phyloP scores from a whole-genome alignment of 2,888 invertebrate genomes.

The Cheilosia variabilis region DNA sequence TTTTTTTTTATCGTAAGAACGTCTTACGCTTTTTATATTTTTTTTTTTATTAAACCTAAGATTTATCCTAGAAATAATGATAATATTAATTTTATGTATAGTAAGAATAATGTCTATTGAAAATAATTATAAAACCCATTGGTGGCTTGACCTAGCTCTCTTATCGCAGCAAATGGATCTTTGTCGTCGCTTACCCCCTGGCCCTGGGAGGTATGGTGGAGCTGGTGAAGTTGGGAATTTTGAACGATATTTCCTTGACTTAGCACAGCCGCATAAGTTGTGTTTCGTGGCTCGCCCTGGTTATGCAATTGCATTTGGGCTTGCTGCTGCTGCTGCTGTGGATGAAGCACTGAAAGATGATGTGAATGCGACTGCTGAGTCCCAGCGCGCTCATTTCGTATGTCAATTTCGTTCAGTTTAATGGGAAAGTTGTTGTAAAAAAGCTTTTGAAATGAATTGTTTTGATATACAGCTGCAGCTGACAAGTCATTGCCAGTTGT shows the following conservation, averaged over 20 bases:
- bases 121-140: conserved; percentile 86
- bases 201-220: conserved; percentile 55
- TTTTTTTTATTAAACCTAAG: conserved; percentile 59
- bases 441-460: conserved; percentile 76
- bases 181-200: conserved; percentile 79
- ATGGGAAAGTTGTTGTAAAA: conserved; percentile 80
- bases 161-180: conserved; percentile 84
- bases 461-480: conserved; percentile 68
- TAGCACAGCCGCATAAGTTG: conserved; percentile 83
- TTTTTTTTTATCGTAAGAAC: conserved; percentile 58
- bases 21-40: conserved; percentile 41
- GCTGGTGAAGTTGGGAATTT: conserved; percentile 74
- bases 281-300: conserved; percentile 78
- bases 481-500: conserved; percentile 76
- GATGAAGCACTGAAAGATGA: conserved; percentile 63
- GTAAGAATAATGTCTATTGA: conserved; percentile 81
- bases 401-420: conserved; percentile 80
- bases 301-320: conserved; percentile 67
- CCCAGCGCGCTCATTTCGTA: conserved; percentile 75
- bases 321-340: conserved; percentile 75
- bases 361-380: conserved; percentile 69
- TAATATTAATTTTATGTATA: conserved; percentile 66
- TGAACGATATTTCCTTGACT: conserved; percentile 80
- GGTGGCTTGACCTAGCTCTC: conserved; percentile 84
- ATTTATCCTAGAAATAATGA: conserved; percentile 49